Evolutionary conservation across 37 sponge, comb jelly and placozoan species (phyloP), one percentile per base, ranked within the genome.

Genomic region (Crambe crambe): DNA sequence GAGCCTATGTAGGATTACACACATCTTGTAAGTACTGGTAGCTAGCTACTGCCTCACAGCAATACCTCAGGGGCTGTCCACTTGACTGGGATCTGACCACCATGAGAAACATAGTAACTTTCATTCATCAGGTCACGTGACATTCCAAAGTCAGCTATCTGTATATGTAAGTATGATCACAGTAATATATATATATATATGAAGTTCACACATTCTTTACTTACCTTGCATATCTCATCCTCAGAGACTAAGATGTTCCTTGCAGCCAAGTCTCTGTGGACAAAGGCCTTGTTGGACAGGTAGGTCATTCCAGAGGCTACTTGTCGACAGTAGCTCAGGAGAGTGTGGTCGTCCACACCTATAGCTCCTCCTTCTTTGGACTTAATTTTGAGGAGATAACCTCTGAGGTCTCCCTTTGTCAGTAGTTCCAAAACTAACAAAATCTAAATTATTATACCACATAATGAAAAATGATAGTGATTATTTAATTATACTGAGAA

Each of bases 221-320:
- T 15, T 47, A 70, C 70, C 70, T 70, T 70, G 42, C 70, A 70
- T 22, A 70, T 70, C 41, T 42, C 42, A 70, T 70, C 70, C 3
- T 38, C 70, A 12, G 70, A 70, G 42, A 70, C 70, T 23, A 70
- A 23, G 35, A 70, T 36, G 26, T 70, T 70, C 42, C 70, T 70
- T 25, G 70, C 70, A 18, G 70, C 70, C 41, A 70, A 22, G 42
- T 70, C 70, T 70, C 70, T 70, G 70, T 70, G 70, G 41, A 70
- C 42, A 40, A 70, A 70, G 41, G 12, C 42, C 42, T 40, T 70
- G 42, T 25, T 70, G 3, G 70, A 70, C 42, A 70, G n/a, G 26
- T 70, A 70, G 22, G 26, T n/a, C 70, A 70, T 70, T 12, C 70
- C 70, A 40, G 70, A 70, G 42, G 70, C 70, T 17, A 70, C 42